Conservation (phyloP, 1,140 invertebrate genomes). For the Drosophila sechellia region DNA sequence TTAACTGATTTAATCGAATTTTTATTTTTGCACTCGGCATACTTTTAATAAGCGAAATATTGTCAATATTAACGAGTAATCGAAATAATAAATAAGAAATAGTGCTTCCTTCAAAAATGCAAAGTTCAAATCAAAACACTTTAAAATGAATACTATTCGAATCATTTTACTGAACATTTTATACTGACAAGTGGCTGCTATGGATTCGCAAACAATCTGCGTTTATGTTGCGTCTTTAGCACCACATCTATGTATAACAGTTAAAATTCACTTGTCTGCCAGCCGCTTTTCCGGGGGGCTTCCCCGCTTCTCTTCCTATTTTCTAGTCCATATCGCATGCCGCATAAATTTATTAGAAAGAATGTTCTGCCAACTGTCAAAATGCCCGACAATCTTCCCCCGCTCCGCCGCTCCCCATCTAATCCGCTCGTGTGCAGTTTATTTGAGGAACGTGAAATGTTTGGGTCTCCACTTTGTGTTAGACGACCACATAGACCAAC, state of each 20-base stretch:
- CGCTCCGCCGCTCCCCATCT: not conserved
- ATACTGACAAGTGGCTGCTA: slow-evolving; percentile 16
- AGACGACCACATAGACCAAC: slow-evolving; percentile 42
- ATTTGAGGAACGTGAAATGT: slow-evolving; percentile 70
- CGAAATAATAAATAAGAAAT: too few species aligned
- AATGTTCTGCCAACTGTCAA: slow-evolving; percentile 53
- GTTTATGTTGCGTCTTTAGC: slow-evolving; percentile 8
- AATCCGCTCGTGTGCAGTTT: slow-evolving; percentile 63
- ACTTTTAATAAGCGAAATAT: not conserved
- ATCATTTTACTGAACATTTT: not conserved
- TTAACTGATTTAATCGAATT: slow-evolving; percentile 40
- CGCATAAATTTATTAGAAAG: slow-evolving; percentile 54
- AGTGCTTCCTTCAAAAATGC: too few species aligned
- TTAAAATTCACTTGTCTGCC: slow-evolving; percentile 38
- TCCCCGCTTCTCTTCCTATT: too few species aligned
- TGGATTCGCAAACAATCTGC: slow-evolving; percentile 11
- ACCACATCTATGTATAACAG: slow-evolving; percentile 15
- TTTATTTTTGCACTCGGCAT: slow-evolving; percentile 6
- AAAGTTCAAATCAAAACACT: too few species aligned
- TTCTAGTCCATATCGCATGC: slow-evolving; percentile 33
- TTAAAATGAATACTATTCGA: too few species aligned
- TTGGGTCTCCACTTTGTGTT: slow-evolving; percentile 49
- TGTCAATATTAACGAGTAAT: not conserved
- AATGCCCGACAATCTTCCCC: slow-evolving; percentile 40
- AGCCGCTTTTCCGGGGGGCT: not conserved